Conservation (phyloP, 2,888 invertebrate genomes). For the Andricus quercusramuli region DNA sequence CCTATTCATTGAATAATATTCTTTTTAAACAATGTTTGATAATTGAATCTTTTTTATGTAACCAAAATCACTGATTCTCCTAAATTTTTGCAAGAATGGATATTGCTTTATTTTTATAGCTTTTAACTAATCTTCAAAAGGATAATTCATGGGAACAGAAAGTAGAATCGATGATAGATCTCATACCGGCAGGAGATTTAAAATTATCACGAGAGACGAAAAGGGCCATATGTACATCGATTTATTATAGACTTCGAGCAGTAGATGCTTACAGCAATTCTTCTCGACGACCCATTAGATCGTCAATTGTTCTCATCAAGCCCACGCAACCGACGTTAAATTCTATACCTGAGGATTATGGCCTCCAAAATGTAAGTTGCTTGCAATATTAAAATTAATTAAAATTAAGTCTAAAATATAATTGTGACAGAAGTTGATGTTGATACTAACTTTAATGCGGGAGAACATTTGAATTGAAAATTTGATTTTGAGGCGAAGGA, state of each 20-base stretch:
- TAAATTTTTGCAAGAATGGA: neutral
- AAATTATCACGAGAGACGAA: slow-evolving; percentile 72
- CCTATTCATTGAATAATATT: no score
- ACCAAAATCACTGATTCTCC: no score
- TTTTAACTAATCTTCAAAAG: slow-evolving; percentile 46
- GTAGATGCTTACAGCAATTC: slow-evolving; percentile 79
- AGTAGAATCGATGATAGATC: slow-evolving; percentile 79
- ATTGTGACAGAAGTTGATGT: neutral
- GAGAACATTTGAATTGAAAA: neutral
- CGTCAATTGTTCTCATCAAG: slow-evolving; percentile 83
- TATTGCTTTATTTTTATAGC: neutral
- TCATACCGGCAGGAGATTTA: slow-evolving; percentile 77
- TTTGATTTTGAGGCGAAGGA: no score
- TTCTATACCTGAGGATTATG: slow-evolving; percentile 84
- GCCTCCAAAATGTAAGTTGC: slow-evolving; percentile 77
- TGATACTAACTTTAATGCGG: neutral
- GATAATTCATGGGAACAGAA: slow-evolving; percentile 82
- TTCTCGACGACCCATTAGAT: slow-evolving; percentile 79
- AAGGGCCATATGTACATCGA: slow-evolving; percentile 74
- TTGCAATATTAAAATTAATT: neutral
- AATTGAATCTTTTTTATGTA: no score
- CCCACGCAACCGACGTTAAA: slow-evolving; percentile 82
- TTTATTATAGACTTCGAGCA: slow-evolving; percentile 81
- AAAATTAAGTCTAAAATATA: neutral
- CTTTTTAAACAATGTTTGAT: no score